Base-by-base conservation (phyloP, 2,113 vertebrate species). In the Todiramphus chloris region DNA sequence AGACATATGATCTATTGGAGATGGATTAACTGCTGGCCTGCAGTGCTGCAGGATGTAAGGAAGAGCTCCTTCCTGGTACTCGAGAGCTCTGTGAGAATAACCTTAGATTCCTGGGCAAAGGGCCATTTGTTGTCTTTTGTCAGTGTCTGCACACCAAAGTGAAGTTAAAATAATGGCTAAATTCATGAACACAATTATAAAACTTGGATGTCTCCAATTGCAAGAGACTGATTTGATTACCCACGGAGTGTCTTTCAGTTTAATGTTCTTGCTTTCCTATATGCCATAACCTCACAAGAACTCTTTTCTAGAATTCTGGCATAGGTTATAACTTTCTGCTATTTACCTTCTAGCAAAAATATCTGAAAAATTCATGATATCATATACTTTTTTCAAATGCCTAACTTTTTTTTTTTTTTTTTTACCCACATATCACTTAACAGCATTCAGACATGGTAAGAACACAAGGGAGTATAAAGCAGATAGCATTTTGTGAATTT, bases 221-320 rank as follows among this genome's bases (percentile, higher is more conserved):
- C 41, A 74, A 87, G n/a, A 31, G 33, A 62, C 55, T 70, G 21
- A 89, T 93, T 84, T 84, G 41, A 93, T 96, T 89, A 92, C 14
- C 15, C 27, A 68, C 5, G 24, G 7, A 58, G 50, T 19, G 3
- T 68, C 15, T 63, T 80, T 67, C 19, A 43, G 16, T 63, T 62
- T 41, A 44, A 81, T 70, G 11, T 2, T 83, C 88, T 48, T 50
- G 10, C 30, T 74, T 87, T 66, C 11, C 24, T 70, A 8, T 37
- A 17, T 6, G 41, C 4, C 3, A 1, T 81, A 75, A 74, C 3
- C 33, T 83, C 6, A 62, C 30, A 80, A 78, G 35, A 58, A 4
- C 1, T 7, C 10, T 66, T 35, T 79, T 68, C 24, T 83, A 39
- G 3, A 59, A 5, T 83, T 80, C 73, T 83, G 30, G 9, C 5